Conservation (phyloP, 2,113 vertebrate genomes). For the Sitta europaea region DNA sequence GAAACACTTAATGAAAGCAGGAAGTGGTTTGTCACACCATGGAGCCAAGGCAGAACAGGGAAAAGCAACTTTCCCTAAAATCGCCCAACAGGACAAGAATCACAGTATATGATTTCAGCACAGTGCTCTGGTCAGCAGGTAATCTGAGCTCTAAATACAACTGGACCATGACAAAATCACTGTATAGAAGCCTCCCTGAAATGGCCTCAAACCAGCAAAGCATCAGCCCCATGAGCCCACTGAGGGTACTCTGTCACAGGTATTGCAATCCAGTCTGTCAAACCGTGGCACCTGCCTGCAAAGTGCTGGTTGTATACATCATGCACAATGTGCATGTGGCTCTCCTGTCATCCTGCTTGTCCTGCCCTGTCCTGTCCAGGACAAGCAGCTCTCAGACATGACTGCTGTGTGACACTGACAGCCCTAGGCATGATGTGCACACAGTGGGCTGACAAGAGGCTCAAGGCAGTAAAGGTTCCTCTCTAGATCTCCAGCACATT, state of each 20-base stretch:
- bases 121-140: not conserved
- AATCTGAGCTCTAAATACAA: not conserved
- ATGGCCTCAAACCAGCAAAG: not conserved
- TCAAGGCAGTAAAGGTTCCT: not conserved
- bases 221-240: not conserved
- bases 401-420: not conserved
- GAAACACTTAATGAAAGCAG: not conserved
- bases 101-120: not conserved
- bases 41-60: not conserved
- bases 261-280: not conserved
- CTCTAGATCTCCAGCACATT: not conserved
- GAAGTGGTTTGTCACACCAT: not conserved
- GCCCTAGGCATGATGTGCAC: accelerated
- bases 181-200: not conserved
- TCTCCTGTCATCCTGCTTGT: not conserved
- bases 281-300: not conserved
- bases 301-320: not conserved
- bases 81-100: not conserved
- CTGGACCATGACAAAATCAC: not conserved
- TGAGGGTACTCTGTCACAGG: not conserved
- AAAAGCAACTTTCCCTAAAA: not conserved
- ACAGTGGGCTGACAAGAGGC: not conserved
- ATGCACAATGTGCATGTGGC: accelerated
- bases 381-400: not conserved
- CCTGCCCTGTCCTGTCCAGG: not conserved